phyloP scores from a whole-genome alignment of 2,888 invertebrate genomes.

The Thecophora atra region DNA sequence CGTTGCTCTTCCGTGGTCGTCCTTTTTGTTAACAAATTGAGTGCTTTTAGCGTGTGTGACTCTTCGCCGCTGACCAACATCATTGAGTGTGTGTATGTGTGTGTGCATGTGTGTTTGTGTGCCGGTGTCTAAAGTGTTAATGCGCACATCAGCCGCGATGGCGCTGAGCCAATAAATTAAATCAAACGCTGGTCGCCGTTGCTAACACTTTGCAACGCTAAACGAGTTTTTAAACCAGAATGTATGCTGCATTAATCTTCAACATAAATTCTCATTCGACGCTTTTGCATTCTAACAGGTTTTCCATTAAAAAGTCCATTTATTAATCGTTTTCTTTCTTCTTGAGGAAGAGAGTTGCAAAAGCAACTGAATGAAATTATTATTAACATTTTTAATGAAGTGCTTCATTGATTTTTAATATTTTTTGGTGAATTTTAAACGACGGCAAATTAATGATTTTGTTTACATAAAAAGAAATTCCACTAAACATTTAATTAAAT shows the following conservation, averaged over 20 bases:
- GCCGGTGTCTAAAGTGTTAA: constrained; percentile 38
- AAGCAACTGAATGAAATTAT: too few species aligned
- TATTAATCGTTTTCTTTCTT: too few species aligned
- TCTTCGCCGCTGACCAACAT: constrained; percentile 15
- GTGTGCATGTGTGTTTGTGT: constrained; percentile 7
- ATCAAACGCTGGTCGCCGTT: constrained; percentile 51
- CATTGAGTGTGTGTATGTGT: constrained; percentile 15
- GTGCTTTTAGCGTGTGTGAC: constrained; percentile 48
- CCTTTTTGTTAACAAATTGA: constrained; percentile 42
- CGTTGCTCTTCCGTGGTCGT: background rate
- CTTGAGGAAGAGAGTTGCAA: too few species aligned
- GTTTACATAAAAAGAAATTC: too few species aligned
- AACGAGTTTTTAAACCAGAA: constrained; percentile 20
- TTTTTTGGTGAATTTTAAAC: too few species aligned
- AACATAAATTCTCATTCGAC: background rate
- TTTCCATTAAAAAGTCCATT: background rate
- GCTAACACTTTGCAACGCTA: constrained; percentile 20
- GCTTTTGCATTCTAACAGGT: background rate
- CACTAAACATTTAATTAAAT: too few species aligned
- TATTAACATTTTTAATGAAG: too few species aligned
- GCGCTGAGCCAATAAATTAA: constrained; percentile 61
- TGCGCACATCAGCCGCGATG: constrained; percentile 58
- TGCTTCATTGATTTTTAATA: too few species aligned
- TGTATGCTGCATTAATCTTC: constrained; percentile 15
- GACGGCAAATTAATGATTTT: too few species aligned